Evolutionary conservation across 2,113 vertebrate species (phyloP), one percentile per base, ranked within the genome.

Genomic region (Phrynosoma blainvillii): DNA sequence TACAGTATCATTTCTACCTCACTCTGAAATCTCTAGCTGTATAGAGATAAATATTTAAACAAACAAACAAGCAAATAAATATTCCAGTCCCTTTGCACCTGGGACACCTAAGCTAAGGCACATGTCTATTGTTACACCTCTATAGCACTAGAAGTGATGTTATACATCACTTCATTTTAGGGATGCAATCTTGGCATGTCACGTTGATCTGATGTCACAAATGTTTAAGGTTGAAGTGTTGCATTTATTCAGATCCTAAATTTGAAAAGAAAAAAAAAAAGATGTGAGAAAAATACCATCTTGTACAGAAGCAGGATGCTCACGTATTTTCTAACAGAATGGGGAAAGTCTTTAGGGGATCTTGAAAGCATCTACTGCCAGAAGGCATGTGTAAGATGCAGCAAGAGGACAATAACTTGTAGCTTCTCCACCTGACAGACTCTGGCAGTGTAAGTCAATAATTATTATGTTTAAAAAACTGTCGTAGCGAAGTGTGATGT

Each of bases 321-420:
- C 56, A 0, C 76, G 91, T 68, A 13, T 94, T 89, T 94, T 68
- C 89, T 93, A 89, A 74, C 90, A 88, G 92, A 83, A 89, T 1
- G 52, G 59, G 54, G 83, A 90, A 88, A 85, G 80, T 90, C 85
- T 93, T 91, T 92, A 87, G 92, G 92, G 89, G 82, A 92, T 91
- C n/a, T 77, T 95, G 92, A 89, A 88, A 94, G 90, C 91, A 10
- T 90, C 90, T 83, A 21, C 88, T 91, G 93, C 90, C 74, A 8
- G 90, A 66, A 92, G 90, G 92, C 90, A 85, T 84, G 40, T 56
- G 90, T 27, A 87, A 91, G 89, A 84, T 65, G 92, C 82, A 82
- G 90, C 92, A 87, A 87, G 70, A 91, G 8, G 82, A 85, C 75
- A 86, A 87, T 52, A 79, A 47, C 56, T 79, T 76, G 91, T 70